Base-by-base conservation (phyloP, 2,888 invertebrate genomes). In the Harpalus rubripes region DNA sequence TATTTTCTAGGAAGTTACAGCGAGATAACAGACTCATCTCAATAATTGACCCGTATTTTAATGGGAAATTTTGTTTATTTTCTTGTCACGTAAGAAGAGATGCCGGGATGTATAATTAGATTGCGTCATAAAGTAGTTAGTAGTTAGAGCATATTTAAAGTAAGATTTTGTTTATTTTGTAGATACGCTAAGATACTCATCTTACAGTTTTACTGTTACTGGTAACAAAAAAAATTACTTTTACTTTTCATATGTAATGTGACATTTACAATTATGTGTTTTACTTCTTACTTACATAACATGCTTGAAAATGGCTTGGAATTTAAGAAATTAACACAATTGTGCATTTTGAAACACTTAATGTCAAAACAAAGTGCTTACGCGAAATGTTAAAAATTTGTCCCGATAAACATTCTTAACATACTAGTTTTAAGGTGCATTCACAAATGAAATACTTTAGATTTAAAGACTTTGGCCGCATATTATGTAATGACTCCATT, bases 21-120 rank as follows among this genome's bases (percentile, higher is more conserved):
- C 39, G 10, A 74, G 41, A 44, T 74, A 41, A 18, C n/a, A 5
- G 52, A 16, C 44, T 74, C 72, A 44, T 74, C 72, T 74, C 18
- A 18, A 41, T 74, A 44, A 44, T 74, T 74, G 72, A 74, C 72
- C 72, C 44, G 16, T 74, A 44, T 74, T 41, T 41, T 74, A n/a
- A 74, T 74, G 72, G 22, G 72, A 74, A 74, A 44, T 22, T 52
- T 41, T 74, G 22, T 74, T 74, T 74, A 74, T 44, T 74, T 74
- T 74, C 72, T 12, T 74, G 44, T 74, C 72, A 74, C 44, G 72
- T 52, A 74, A 18, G 44, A 74, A 8, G 16, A 18, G 72, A 74
- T 74, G 72, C 41, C 7, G 32, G 68, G 68, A 74, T 74, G 18
- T 74, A 74, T 74, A 74, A 74, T 74, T 74, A 74, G 16, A 44